Conservation (phyloP, 2,797 vertebrate species). For the Notamacropus eugenii region DNA sequence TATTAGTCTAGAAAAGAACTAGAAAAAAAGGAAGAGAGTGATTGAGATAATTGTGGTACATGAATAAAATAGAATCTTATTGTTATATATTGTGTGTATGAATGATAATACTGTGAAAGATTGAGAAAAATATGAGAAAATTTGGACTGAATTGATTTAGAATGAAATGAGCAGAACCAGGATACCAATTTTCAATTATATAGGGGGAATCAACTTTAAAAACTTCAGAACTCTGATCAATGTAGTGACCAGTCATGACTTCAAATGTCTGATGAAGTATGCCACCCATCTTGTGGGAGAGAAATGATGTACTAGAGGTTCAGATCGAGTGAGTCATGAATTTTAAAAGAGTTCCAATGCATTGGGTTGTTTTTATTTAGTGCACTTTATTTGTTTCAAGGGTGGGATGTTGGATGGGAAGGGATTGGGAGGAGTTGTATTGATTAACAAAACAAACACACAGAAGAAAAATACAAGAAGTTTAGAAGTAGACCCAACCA, state of each 20-base stretch:
- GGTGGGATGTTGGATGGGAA: neutral
- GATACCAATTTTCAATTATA: neutral
- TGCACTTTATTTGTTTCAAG: neutral
- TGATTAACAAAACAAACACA: neutral
- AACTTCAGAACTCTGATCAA: neutral
- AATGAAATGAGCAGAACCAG: neutral
- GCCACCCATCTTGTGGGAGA: neutral
- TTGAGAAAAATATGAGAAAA: neutral
- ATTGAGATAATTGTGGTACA: neutral
- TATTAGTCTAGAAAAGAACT: neutral
- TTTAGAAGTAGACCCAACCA: neutral
- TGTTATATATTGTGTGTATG: neutral
- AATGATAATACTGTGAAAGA: neutral
- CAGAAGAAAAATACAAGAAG: neutral
- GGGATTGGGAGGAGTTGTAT: neutral
- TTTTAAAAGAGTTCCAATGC: neutral
- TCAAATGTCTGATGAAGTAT: neutral
- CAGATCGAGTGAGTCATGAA: neutral
- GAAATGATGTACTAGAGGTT: neutral
- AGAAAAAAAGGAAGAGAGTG: neutral
- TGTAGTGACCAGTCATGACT: neutral
- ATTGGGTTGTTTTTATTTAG: neutral
- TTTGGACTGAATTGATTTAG: neutral
- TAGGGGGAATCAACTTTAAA: neutral
- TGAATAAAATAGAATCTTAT: neutral